Base-by-base conservation (phyloP, 2,797 vertebrate genomes). In the Gymnothorax javanicus region DNA sequence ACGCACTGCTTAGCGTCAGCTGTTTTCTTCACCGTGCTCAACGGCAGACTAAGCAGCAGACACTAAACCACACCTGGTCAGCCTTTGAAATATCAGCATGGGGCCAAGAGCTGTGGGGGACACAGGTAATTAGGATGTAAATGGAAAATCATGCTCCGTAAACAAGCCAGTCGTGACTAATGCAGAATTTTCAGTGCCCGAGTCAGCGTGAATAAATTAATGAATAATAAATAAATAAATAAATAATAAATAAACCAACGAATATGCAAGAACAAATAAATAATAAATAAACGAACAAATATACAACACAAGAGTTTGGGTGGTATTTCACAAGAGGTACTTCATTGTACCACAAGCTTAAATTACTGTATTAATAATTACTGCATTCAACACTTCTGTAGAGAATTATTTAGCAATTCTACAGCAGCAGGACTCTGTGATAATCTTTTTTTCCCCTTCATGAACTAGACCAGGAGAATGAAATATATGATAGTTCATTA, bases 141-240 rank as follows among this genome's bases (percentile, higher is more conserved):
- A 90, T 82, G 69, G 12, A 75, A 20, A 82, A 52, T 81, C 92
- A 82, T 90, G 90, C 91, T 89, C 85, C 89, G 92, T 93, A 92
- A 93, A 94, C 89, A 91, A 91, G 86, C 86, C 91, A 90, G 92
- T 89, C 88, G 92, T 88, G 89, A 92, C 91, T 93, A 82, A 82
- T 93, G 92, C 88, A 87, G 50, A 88, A 91, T 93, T 84, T 90
- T 90, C 93, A 88, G 94, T 20, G 20, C 50, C 20, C 77, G 23
- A 23, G 52, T 81, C 73, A 81, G 20, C 52, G 25, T 67, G 64
- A 8, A 25, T 67, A 7, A 67, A 67, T n/a, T 6, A 67, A 67
- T 67, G 9, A 67, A 8, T 25, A 67, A 67, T n/a, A 13, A 67
- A 67, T 67, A n/a, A 67, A 8, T 25, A 67, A 67, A 64, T 23